Conservation (phyloP, 2,888 invertebrate genomes). For the Lamellibrachia columna region DNA sequence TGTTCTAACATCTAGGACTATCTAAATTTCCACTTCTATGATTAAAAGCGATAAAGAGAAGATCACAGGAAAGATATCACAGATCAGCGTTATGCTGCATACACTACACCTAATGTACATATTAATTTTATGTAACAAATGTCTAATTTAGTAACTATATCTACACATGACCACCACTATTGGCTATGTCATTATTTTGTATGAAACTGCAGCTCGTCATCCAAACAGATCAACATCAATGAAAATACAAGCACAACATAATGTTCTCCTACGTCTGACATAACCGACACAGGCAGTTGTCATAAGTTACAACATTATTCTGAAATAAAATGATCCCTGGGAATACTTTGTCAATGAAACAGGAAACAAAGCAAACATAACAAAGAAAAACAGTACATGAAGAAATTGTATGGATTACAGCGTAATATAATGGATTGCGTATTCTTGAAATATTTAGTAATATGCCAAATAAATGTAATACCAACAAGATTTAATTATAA, state of each 20-base stretch:
- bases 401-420: neutral
- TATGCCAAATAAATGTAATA: neutral
- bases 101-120: neutral
- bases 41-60: neutral
- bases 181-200: neutral
- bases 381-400: no score
- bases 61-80: conserved; percentile 5
- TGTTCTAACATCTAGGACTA: neutral
- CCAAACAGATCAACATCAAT: neutral
- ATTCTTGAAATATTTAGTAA: neutral
- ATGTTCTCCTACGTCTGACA: neutral
- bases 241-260: neutral
- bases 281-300: neutral
- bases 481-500: neutral
- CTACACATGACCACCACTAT: neutral
- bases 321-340: neutral
- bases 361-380: neutral
- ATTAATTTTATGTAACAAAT: conserved; percentile 8
- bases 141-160: neutral
- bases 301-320: neutral
- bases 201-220: neutral
- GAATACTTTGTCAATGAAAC: neutral
- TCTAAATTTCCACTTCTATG: neutral
- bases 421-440: neutral
- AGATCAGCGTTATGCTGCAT: conserved; percentile 11